Percentiles rank a stretch among this genome's conserved stretches.
Evolutionary conservation across 2,113 vertebrate species (phyloP).

Genomic region (Cinclus mexicanus): DNA sequence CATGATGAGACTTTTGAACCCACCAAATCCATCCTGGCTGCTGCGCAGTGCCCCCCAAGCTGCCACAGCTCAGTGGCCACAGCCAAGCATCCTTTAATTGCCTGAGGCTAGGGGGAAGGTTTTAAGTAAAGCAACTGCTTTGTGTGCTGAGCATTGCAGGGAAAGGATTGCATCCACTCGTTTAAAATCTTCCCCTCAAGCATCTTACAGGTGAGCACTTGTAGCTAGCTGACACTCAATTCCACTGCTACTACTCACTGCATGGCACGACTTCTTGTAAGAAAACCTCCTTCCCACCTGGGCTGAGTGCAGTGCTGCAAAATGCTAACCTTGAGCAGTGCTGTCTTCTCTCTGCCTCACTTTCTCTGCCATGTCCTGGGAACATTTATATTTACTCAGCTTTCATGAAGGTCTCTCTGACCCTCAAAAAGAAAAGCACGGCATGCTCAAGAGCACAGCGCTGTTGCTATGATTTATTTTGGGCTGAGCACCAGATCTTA

Average conservation of each 20-base stretch:
- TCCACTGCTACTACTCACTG: neutral
- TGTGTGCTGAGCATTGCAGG: neutral
- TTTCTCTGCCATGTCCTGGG: neutral
- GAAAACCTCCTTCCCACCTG: neutral
- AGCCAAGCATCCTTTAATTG: neutral
- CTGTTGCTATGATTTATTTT: constrained; percentile 1
- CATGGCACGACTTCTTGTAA: neutral
- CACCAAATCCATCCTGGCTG: neutral
- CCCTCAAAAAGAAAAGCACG: neutral
- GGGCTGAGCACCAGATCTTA: neutral
- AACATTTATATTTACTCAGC: neutral
- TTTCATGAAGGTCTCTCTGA: neutral
- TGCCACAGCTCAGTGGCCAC: neutral
- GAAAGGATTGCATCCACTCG: neutral
- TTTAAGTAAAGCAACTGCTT: neutral
- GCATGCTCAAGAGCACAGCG: neutral
- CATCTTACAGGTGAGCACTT: neutral
- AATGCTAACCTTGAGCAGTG: neutral
- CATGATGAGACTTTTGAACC: neutral
- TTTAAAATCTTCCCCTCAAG: neutral
- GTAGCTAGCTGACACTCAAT: neutral
- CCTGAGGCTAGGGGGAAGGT: neutral
- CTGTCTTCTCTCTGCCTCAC: neutral
- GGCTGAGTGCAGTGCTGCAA: neutral
- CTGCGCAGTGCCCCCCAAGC: neutral